Evolutionary conservation across 2,797 vertebrate genomes (phyloP).

Genomic region (Delichon dasypus): DNA sequence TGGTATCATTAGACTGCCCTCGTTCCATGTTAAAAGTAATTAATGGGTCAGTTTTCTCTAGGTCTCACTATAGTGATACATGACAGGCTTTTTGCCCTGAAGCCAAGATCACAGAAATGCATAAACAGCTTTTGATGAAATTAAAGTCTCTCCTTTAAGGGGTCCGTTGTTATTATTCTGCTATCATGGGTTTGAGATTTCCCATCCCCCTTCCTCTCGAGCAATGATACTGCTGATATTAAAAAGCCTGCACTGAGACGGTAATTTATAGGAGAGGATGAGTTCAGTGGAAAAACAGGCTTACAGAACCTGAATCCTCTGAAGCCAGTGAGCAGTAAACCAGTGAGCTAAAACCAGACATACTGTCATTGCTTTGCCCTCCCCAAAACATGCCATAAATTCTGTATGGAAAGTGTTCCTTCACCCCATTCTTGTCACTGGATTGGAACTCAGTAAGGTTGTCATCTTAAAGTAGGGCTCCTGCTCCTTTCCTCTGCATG

Average conservation of each 20-base stretch:
- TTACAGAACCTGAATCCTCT: not conserved
- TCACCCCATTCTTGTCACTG: not conserved
- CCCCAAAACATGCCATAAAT: not conserved
- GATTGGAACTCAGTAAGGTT: not conserved
- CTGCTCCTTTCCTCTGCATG: not conserved
- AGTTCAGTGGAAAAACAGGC: not conserved
- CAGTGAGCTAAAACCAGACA: not conserved
- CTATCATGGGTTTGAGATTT: not conserved
- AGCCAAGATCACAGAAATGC: not conserved
- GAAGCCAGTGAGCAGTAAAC: not conserved
- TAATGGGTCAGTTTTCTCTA: not conserved
- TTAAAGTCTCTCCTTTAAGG: not conserved
- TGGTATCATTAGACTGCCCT: not conserved
- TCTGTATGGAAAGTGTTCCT: not conserved
- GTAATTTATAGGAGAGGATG: not conserved
- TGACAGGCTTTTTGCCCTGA: not conserved
- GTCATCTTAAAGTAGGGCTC: not conserved
- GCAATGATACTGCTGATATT: not conserved
- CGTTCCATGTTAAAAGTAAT: not conserved
- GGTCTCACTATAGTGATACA: not conserved
- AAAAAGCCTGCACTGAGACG: not conserved
- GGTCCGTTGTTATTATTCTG: not conserved
- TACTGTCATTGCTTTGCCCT: not conserved
- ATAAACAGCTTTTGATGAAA: not conserved
- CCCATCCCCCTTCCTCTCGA: fast-evolving